Evolutionary conservation across 2,888 invertebrate genomes (phyloP), one percentile per base, ranked within the genome.

Genomic region (Carpatolechia fugitivella): DNA sequence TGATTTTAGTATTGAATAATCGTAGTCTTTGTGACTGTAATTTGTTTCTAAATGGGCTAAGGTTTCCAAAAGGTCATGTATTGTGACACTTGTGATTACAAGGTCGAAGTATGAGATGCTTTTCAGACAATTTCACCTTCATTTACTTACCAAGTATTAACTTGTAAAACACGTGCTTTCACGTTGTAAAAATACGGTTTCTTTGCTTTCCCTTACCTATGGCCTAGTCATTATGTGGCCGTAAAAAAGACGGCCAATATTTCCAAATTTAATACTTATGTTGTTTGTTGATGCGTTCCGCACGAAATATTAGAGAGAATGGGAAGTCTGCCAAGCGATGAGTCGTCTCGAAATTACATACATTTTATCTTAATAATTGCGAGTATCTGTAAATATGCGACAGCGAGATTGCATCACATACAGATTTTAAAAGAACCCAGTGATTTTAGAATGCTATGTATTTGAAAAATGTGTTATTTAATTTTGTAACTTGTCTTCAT

Each of bases 291-390:
- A 10, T 18, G n/a, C 44, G 44, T 44, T 44, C 44, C 20, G 24
- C 24, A 20, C 44, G 24, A 44, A 44, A 20, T 20, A 5, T 24
- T 20, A 3, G 20, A 8, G 18, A 44, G 41, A 44, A 24, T 44
- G 44, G 50, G 50, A 36, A 36, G 13, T 13, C 13, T 35, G 50
- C 50, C 50, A 50, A 50, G 10, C 10, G 11, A 8, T 49, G 35
- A 13, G 16, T 18, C 18, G 24, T 36, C 13, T 38, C 0, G 16
- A 29, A 36, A 36, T 50, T 50, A 29, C 38, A 36, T 8, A 36
- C 35, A 50, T 50, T 50, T 11, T 24, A 29, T 36, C 50, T 50
- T 29, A 13, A 35, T 29, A 30, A 30, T 30, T 10, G 11, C 10
- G 4, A 3, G 16, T 14, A 47, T 47, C 13, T 31, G n/a, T 47